A percentile compares a stretch with the other conserved stretches of the same genome.
Evolutionary conservation across 2,113 vertebrate species (phyloP).

Genomic region (Trinectes maculatus): DNA sequence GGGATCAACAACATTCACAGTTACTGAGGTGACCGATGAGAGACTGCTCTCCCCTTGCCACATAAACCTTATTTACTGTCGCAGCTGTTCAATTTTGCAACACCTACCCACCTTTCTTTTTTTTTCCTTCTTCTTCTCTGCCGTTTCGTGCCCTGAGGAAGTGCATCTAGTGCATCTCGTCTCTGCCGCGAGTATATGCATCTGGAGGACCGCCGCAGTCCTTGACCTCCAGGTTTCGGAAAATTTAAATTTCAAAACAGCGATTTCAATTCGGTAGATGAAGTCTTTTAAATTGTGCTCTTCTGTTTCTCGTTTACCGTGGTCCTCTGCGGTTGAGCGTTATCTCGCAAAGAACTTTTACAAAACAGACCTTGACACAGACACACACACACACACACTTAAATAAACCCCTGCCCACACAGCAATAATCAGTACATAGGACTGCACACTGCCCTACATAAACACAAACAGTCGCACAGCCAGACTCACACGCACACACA

Average conservation of each 20-base stretch:
- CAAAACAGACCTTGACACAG: constrained; percentile 16
- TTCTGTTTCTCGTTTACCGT: constrained; percentile 58
- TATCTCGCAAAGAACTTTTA: no score
- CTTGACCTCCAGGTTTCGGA: constrained; percentile 15
- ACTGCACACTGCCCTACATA: constrained; percentile 9
- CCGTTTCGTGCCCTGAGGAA: constrained; percentile 71
- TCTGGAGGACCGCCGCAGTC: constrained; percentile 29
- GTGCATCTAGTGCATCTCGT: constrained; percentile 50
- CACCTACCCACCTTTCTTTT: constrained; percentile 72
- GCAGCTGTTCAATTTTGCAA: constrained; percentile 83
- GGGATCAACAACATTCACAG: constrained; percentile 77
- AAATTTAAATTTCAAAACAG: constrained; percentile 57
- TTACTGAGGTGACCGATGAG: constrained; percentile 80
- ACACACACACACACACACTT: constrained; percentile 2
- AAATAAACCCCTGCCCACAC: neutral
- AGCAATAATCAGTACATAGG: neutral
- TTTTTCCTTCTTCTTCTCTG: no score
- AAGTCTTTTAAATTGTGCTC: constrained; percentile 37
- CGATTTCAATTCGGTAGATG: constrained; percentile 51
- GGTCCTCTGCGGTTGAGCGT: no score
- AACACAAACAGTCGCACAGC: constrained; percentile 26
- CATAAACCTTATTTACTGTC: constrained; percentile 85
- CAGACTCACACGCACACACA: constrained; percentile 16
- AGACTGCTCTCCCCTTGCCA: constrained; percentile 74
- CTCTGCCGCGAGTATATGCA: constrained; percentile 41